A percentile compares a stretch with the other conserved stretches of the same genome.
Conservation (phyloP, 2,113 vertebrate genomes). For the Mastomys coucha region DNA sequence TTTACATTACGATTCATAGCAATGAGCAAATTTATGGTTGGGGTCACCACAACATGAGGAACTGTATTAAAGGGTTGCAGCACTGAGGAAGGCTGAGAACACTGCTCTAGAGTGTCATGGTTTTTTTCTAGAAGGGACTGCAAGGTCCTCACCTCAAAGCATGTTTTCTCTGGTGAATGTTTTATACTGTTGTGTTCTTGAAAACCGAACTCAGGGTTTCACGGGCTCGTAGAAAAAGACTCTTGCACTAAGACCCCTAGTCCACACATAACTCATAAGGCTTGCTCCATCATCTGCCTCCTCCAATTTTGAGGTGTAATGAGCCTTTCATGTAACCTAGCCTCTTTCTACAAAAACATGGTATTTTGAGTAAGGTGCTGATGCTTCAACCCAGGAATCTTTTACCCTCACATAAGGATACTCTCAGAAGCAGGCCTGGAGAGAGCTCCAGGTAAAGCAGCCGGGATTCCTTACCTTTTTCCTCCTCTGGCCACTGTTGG, state of each 20-base stretch:
- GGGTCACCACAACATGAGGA: not conserved
- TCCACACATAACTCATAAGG: not conserved
- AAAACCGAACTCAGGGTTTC: not conserved
- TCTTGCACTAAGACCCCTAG: not conserved
- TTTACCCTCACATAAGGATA: not conserved
- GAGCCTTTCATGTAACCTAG: not conserved
- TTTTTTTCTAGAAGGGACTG: slow-evolving; percentile 50
- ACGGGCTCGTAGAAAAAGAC: rapidly evolving
- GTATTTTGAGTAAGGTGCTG: not conserved
- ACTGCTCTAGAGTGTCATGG: too few species aligned
- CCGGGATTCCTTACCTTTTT: slow-evolving; percentile 92
- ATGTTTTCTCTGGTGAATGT: not conserved
- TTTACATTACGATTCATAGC: not conserved
- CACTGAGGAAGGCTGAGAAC: not conserved
- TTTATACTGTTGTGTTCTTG: not conserved
- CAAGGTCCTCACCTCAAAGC: not conserved
- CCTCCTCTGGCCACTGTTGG: slow-evolving; percentile 95
- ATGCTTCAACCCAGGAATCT: not conserved
- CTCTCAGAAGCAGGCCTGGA: not conserved
- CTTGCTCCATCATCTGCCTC: not conserved
- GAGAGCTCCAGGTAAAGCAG: not conserved
- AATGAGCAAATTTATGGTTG: too few species aligned
- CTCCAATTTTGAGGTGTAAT: not conserved
- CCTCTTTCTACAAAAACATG: not conserved
- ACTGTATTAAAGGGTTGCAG: not conserved